Evolutionary conservation across 2,888 invertebrate genomes (phyloP).

Genomic region (Tridacna gigas): DNA sequence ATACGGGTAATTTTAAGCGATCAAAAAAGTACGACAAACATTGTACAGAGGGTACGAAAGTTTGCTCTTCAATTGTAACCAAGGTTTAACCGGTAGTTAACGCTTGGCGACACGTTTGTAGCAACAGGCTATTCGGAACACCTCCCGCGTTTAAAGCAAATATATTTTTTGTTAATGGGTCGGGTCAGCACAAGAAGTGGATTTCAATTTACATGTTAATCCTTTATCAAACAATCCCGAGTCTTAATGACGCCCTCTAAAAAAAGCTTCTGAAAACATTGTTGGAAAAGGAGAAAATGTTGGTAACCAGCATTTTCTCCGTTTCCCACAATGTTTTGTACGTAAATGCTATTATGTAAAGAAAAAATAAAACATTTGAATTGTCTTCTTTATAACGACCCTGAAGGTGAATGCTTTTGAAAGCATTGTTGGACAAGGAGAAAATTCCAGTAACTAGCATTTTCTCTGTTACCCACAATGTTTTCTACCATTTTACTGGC

Average conservation of each 20-base stretch:
- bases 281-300: neutral
- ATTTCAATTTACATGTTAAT: too few relatives aligned
- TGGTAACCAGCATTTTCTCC: neutral
- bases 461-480: too few relatives aligned
- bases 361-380: neutral
- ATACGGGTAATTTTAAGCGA: constrained; percentile 49
- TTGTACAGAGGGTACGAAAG: constrained; percentile 47
- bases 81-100: constrained; percentile 58
- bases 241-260: neutral
- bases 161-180: neutral
- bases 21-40: constrained; percentile 56
- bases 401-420: too few relatives aligned
- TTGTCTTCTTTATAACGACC: too few relatives aligned
- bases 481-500: too few relatives aligned
- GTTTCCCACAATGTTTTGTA: neutral
- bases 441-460: too few relatives aligned
- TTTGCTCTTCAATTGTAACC: constrained; percentile 59
- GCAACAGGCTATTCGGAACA: constrained; percentile 73
- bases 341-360: neutral
- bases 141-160: constrained; percentile 50
- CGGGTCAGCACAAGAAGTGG: neutral
- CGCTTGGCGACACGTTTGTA: constrained; percentile 58
- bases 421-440: too few relatives aligned
- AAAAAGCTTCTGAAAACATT: neutral
- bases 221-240: neutral